Evolutionary conservation across 2,888 invertebrate genomes (phyloP), one percentile per base, ranked within the genome.

Genomic region (Strigamia transsilvanica): DNA sequence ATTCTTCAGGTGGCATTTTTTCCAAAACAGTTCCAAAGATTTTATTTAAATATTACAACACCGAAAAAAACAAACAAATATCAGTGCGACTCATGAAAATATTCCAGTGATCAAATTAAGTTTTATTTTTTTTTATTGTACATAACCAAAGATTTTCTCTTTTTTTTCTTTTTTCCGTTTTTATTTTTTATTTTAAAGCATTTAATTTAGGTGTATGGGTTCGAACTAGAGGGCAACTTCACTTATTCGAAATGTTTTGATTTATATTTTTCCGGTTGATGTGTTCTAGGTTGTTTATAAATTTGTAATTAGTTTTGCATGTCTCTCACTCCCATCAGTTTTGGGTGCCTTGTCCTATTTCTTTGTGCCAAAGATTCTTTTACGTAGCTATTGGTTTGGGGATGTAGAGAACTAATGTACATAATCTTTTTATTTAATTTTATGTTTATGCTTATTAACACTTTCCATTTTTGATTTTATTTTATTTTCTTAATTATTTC

Each of bases 321-420:
- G 61, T 66, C 61, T 66, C 61, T 10, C 61, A 66, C 21, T 66
- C 61, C 61, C 61, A 66, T 66, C 61, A 66, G 18, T 66, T 66
- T 18, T 66, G 61, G 61, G 61, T 66, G 61, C 61, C 61, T 66
- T 66, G 61, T 66, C 61, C 21, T 66, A 23, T 66, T 66, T 66
- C 61, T 66, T 66, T 66, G 61, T 66, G 61, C 61, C 61, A 66
- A 66, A 66, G 61, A 66, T 66, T 23, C 61, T 66, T 23, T 66
- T 66, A 46, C 13, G 46, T 46, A 66, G 61, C 61, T 66, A 21
- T 66, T 66, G 61, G 61, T 66, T 66, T 66, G 61, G 61, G 21
- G 18, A 66, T 66, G 61, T 18, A 66, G 23, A 23, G 61, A 27
- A 27, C 18, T 66, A n/a, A 12, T 66, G 61, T 66, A 66, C 61